A percentile compares a stretch with the other conserved stretches of the same genome.
phyloP scores from a whole-genome alignment of 2,113 vertebrate species.

The Apistogramma diplotaenia region DNA sequence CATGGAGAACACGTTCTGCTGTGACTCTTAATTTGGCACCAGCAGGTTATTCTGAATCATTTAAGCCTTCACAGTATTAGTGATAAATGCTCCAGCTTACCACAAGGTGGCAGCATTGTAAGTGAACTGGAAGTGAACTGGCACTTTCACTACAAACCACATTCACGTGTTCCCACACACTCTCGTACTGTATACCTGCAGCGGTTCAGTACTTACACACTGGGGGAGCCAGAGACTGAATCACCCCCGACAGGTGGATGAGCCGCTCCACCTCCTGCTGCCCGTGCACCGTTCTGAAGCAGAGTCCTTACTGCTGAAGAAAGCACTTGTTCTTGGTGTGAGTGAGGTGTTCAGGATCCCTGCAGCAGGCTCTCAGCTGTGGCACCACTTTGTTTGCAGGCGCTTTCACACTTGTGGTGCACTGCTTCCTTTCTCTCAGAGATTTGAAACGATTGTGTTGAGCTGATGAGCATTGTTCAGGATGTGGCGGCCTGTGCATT shows the following conservation, averaged over 20 bases:
- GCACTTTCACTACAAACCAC: background rate
- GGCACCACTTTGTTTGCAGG: background rate
- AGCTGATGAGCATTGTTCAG: slow-evolving; percentile 8
- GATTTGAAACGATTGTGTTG: background rate
- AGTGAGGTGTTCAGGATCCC: background rate
- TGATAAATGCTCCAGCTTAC: background rate
- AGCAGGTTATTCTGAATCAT: background rate
- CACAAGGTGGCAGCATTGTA: background rate
- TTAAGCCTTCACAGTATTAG: too few relatives aligned
- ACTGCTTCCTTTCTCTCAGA: background rate
- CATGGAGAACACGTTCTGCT: background rate
- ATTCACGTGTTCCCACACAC: background rate
- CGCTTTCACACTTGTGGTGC: background rate
- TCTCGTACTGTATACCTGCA: accelerated
- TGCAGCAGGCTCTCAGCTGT: background rate
- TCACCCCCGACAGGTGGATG: accelerated
- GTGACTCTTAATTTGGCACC: background rate
- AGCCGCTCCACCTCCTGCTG: background rate
- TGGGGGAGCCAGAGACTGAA: background rate
- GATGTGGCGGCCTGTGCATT: slow-evolving; percentile 46
- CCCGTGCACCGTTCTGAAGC: background rate
- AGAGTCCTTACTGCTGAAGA: background rate
- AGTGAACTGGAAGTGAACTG: too few relatives aligned
- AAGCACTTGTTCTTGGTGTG: background rate
- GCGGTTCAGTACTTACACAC: background rate